These are phyloP conservation scores for Hemicentrotus pulcherrimus DNA, from an alignment of 35 echinoderm and acorn worm genomes.

Conservation along the genomic window DNA sequence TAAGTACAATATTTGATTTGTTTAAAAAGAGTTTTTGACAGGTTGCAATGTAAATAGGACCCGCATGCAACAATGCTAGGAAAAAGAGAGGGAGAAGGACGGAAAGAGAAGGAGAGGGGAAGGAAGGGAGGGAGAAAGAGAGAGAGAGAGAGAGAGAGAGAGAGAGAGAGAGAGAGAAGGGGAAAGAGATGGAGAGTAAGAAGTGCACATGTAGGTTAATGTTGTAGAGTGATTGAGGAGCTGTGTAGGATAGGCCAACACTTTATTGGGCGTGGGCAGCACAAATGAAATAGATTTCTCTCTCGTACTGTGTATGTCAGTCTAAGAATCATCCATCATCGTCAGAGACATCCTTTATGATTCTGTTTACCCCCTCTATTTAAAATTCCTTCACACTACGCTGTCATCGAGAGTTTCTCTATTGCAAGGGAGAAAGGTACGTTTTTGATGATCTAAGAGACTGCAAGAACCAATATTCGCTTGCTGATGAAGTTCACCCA, in stretches of 20 bases:
- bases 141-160: too few relatives aligned
- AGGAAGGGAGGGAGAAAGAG: too few relatives aligned
- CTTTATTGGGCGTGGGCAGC: not conserved
- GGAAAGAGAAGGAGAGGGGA: not conserved
- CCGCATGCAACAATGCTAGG: not conserved
- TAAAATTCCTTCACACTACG: not conserved
- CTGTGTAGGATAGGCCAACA: not conserved
- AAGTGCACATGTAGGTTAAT: not conserved
- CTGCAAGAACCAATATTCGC: not conserved
- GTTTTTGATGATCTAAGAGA: not conserved
- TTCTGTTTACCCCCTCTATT: not conserved
- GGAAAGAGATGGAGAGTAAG: not conserved
- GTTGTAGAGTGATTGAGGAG: constrained; percentile 16
- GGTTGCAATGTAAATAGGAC: not conserved
- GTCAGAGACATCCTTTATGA: constrained; percentile 8
- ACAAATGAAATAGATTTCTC: not conserved
- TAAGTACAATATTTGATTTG: constrained; percentile 6
- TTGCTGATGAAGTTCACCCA: not conserved
- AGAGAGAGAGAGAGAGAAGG: not conserved
- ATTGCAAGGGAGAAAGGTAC: not conserved
- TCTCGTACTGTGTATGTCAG: not conserved
- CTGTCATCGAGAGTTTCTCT: not conserved
- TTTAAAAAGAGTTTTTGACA: not conserved
- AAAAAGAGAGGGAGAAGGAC: not conserved
- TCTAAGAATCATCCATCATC: not conserved